A percentile compares a stretch with the other conserved stretches of the same genome.
These are phyloP conservation scores for Enteromius paludinosus DNA, from an alignment of 2,797 vertebrate genomes.

Conservation along the genomic window DNA sequence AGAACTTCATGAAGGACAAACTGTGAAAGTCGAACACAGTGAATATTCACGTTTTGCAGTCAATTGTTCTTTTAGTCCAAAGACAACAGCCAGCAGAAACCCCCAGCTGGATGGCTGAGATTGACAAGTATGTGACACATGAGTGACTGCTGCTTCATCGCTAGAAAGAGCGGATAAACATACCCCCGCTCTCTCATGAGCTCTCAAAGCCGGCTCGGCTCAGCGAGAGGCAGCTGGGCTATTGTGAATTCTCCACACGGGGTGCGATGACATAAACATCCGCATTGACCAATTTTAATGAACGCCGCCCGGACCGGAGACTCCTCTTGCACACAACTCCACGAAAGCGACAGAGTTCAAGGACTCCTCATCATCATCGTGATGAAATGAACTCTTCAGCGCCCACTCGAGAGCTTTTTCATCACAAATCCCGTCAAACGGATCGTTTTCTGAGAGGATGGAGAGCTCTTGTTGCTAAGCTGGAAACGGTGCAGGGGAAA, in stretches of 20 bases:
- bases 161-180: constrained; percentile 7
- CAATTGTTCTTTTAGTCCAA: constrained; percentile 1
- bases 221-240: neutral
- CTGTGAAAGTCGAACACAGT: constrained; percentile 3
- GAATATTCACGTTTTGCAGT: neutral
- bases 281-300: constrained; percentile 43
- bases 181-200: constrained; percentile 7
- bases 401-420: constrained; percentile 36
- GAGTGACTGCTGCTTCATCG: constrained; percentile 33
- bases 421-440: constrained; percentile 54
- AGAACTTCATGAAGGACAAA: constrained; percentile 10
- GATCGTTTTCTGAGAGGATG: constrained; percentile 51
- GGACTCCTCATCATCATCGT: constrained; percentile 52
- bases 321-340: constrained; percentile 28
- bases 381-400: constrained; percentile 58
- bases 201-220: constrained; percentile 15
- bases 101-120: neutral
- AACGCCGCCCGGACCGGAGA: constrained; percentile 29
- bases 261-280: constrained; percentile 18
- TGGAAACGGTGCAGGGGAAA: constrained; percentile 45
- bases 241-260: constrained; percentile 45
- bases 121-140: constrained; percentile 24
- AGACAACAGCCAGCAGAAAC: constrained; percentile 28
- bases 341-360: constrained; percentile 53
- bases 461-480: constrained; percentile 43